phyloP scores from a whole-genome alignment of 1,140 invertebrate genomes.

The Hyphantria cunea region DNA sequence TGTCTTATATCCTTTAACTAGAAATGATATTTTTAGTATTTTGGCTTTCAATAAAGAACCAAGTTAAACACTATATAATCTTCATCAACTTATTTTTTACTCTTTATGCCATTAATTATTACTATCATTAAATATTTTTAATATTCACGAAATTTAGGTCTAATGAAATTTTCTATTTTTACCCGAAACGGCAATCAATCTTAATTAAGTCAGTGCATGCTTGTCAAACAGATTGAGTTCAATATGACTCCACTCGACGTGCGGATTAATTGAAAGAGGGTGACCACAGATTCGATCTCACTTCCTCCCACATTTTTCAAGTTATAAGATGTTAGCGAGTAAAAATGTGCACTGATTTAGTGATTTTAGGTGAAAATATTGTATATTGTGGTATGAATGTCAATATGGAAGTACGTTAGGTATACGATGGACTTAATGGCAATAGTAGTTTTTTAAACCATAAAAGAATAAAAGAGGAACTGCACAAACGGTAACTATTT shows the following conservation, averaged over 20 bases:
- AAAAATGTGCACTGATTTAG: background rate
- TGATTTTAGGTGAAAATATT: background rate
- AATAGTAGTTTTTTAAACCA: too few relatives aligned
- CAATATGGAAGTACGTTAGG: too few relatives aligned
- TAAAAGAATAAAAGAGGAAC: too few relatives aligned
- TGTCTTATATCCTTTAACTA: too few relatives aligned
- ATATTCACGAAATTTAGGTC: background rate
- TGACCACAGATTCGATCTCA: slow-evolving; percentile 53
- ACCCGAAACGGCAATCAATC: slow-evolving; percentile 18
- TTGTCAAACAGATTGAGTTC: slow-evolving; percentile 49
- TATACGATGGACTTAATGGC: too few relatives aligned
- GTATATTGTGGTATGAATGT: background rate
- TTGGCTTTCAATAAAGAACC: too few relatives aligned
- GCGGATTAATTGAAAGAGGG: slow-evolving; percentile 62
- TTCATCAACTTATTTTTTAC: too few relatives aligned
- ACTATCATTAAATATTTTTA: too few relatives aligned
- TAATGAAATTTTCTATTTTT: slow-evolving; percentile 9
- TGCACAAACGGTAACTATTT: too few relatives aligned
- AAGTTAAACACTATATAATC: too few relatives aligned
- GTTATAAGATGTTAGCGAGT: slow-evolving; percentile 10
- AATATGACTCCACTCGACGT: slow-evolving; percentile 49
- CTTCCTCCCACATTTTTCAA: background rate
- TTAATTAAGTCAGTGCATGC: slow-evolving; percentile 32
- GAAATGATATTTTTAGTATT: too few relatives aligned
- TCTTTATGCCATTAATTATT: too few relatives aligned